These are phyloP conservation scores for Prorops nasuta DNA, from an alignment of 1,140 invertebrate genomes.

Conservation along the genomic window DNA sequence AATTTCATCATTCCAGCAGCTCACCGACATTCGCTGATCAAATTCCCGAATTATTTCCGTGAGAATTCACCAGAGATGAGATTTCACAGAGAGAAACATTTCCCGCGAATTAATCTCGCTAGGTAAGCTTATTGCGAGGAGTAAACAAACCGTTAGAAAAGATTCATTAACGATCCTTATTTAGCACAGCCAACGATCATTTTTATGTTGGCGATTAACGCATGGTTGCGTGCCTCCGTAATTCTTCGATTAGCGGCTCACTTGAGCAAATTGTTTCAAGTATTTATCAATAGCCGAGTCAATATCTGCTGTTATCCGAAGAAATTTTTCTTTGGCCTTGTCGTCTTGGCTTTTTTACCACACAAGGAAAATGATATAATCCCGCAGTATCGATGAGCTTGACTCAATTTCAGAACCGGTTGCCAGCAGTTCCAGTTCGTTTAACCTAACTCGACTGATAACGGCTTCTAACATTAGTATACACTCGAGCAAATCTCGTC, in stretches of 20 bases:
- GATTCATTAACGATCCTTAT: no score
- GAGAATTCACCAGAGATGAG: no score
- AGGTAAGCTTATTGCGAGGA: no score
- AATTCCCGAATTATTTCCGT: no score
- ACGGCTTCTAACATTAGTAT: conserved; percentile 7
- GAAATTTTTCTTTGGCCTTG: conserved; percentile 20
- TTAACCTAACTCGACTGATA: conserved; percentile 12
- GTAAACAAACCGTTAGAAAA: no score
- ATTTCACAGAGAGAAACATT: no score
- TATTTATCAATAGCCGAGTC: conserved; percentile 18
- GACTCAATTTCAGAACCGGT: conserved; percentile 21
- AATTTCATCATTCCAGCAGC: background rate
- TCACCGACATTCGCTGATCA: background rate
- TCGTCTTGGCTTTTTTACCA: background rate
- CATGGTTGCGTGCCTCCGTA: no score
- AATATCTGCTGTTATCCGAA: conserved; percentile 21
- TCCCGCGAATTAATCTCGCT: no score
- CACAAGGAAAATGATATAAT: background rate
- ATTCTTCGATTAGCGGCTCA: no score
- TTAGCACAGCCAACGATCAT: no score
- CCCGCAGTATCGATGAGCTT: conserved; percentile 14
- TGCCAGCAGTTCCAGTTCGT: conserved; percentile 3
- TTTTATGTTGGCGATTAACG: no score
- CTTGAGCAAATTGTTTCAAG: conserved; percentile 21
- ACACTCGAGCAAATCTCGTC: no score